Evolutionary conservation across 1,140 invertebrate species (phyloP).

Genomic region (Drosophila dunni): DNA sequence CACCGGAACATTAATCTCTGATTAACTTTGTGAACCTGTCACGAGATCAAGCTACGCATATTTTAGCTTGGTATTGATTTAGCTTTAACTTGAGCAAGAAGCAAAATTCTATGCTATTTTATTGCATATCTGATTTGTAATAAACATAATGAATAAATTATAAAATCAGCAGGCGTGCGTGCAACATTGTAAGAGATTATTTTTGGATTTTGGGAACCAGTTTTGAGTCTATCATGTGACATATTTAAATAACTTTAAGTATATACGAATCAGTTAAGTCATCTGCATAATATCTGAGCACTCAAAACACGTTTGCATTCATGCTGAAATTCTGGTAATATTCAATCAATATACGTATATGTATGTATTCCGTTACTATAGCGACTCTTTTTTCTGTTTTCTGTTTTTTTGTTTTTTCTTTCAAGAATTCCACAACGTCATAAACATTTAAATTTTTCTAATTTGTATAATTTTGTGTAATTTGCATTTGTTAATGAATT

Average conservation of each 20-base stretch:
- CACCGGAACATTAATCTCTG: slow-evolving; percentile 25
- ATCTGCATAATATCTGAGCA: slow-evolving; percentile 18
- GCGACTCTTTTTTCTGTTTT: slow-evolving; percentile 3
- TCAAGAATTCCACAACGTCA: slow-evolving; percentile 8
- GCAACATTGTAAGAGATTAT: slow-evolving; percentile 39
- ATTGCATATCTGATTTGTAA: slow-evolving; percentile 26
- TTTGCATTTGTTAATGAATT: slow-evolving; percentile 10
- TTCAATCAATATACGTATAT: neutral
- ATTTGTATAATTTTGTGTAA: slow-evolving; percentile 8
- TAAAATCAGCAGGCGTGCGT: neutral
- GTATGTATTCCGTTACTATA: slow-evolving; percentile 20
- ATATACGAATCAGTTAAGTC: slow-evolving; percentile 17
- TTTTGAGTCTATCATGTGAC: slow-evolving; percentile 18
- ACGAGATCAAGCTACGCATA: slow-evolving; percentile 6
- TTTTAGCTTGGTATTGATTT: neutral
- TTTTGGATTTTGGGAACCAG: slow-evolving; percentile 30
- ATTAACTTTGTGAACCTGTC: slow-evolving; percentile 32
- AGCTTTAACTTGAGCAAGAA: neutral
- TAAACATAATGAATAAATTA: slow-evolving; percentile 32
- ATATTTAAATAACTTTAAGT: slow-evolving; percentile 15
- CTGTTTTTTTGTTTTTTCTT: neutral
- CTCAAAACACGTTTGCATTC: slow-evolving; percentile 23
- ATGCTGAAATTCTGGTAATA: slow-evolving; percentile 11
- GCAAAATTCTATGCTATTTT: slow-evolving; percentile 1
- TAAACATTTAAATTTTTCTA: slow-evolving; percentile 15